Evolutionary conservation across 2,888 invertebrate species (phyloP), one percentile per base, ranked within the genome.

Genomic region (Mystacides longicornis): DNA sequence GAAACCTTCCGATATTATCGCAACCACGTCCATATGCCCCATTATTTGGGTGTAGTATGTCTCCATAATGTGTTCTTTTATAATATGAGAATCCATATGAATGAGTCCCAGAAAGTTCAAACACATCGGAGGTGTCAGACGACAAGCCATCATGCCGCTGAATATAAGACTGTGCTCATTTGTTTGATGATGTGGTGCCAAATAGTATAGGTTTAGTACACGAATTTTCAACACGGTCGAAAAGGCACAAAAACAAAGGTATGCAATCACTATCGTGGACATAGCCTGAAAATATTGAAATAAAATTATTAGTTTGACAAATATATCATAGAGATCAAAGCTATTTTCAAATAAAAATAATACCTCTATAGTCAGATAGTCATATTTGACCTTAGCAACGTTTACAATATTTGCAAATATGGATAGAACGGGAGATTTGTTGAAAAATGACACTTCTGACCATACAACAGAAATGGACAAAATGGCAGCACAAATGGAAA

Each of bases 11-110:
- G 97, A 90, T 62, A 99, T 91, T 59, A 99, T 92, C 23, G 91
- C 88, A 54, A 99, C 86, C 0, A 99, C 95, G 71, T 98, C 97
- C 95, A 99, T 93, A 70, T 99, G 98, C 0, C 99, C 99, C 98
- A 99, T 99, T 64, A 96, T 86, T 89, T 91, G 88, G 0, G 98
- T 99, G 67, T 98, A 99, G 64, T 91, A 87, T 0, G 98, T 98
- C 74, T 92, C 97, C 74, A 87, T 77, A 45, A 89, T 79, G 62
- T 82, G 82, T 62, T 81, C 79, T 64, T 86, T 86, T 58, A 93
- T 92, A 52, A 95, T 85, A 67, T 96, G 94, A 33, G 94, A 96
- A 72, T 99, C 99, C 87, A 99, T 91, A 67, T 99, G 99, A 64
- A 98, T 93, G 22, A 99, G 78, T 27, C 98, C 93, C 51, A 99